These are phyloP conservation scores for Trachelus iudaicus DNA, from an alignment of 2,888 invertebrate genomes.

Conservation along the genomic window DNA sequence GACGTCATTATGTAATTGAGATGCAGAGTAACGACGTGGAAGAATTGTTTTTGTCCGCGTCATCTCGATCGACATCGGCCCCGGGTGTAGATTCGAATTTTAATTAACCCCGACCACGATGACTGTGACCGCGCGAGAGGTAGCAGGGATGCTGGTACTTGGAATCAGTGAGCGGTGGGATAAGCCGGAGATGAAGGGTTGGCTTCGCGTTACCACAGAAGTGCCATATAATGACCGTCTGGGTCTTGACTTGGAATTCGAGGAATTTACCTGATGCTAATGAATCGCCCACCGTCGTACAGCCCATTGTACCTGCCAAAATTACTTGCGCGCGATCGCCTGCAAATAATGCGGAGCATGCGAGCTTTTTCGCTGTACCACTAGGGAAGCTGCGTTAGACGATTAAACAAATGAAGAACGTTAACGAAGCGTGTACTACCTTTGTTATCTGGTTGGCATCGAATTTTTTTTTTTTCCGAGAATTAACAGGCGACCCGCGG, in stretches of 20 bases:
- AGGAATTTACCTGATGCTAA: constrained; percentile 33
- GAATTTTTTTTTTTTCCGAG: background rate
- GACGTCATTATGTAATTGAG: background rate
- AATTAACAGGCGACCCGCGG: background rate
- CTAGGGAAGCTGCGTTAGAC: background rate
- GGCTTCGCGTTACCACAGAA: constrained; percentile 11
- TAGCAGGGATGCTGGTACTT: background rate
- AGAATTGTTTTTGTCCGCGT: background rate
- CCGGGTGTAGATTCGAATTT: background rate
- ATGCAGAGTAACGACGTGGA: background rate
- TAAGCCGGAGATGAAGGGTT: background rate
- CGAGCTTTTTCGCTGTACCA: background rate
- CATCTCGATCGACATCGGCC: background rate
- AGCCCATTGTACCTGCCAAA: constrained; percentile 13
- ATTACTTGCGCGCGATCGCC: constrained; percentile 36
- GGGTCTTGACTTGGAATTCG: constrained; percentile 28
- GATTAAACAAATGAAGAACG: background rate
- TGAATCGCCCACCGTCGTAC: constrained; percentile 37
- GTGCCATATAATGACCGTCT: constrained; percentile 32
- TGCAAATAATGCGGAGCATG: background rate
- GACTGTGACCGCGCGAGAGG: background rate
- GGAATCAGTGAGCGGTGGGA: background rate
- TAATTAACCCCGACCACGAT: constrained; percentile 2
- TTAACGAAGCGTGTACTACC: background rate
- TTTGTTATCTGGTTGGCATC: background rate